These are phyloP conservation scores for Dufourea novaeangliae DNA, from an alignment of 1,140 invertebrate genomes.

Conservation along the genomic window DNA sequence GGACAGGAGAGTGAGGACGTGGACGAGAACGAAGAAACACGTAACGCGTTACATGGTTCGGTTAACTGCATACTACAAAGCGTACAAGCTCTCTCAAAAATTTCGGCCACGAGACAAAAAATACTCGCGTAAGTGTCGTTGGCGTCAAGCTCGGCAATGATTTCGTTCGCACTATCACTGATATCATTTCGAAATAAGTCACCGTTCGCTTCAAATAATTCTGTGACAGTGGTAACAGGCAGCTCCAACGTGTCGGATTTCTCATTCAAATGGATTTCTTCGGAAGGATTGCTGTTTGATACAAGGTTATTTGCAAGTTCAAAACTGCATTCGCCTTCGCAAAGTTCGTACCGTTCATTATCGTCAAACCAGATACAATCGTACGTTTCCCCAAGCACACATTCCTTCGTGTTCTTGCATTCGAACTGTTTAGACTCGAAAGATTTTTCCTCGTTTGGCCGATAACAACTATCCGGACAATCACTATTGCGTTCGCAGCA, in stretches of 20 bases:
- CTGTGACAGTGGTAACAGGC: constrained; percentile 56
- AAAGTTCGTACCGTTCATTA: background rate
- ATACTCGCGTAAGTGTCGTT: constrained; percentile 63
- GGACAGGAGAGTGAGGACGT: background rate
- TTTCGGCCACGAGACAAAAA: constrained; percentile 68
- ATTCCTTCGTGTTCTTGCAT: background rate
- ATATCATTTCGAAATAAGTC: constrained; percentile 72
- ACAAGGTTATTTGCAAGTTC: background rate
- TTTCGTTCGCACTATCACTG: constrained; percentile 73
- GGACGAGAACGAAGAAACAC: background rate
- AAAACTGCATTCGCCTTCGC: background rate
- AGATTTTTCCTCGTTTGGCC: background rate
- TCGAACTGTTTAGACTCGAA: background rate
- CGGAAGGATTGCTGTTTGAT: background rate
- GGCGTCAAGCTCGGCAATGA: constrained; percentile 71
- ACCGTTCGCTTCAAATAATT: constrained; percentile 67
- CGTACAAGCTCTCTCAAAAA: constrained; percentile 57
- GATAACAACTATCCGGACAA: background rate
- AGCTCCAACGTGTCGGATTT: constrained; percentile 72
- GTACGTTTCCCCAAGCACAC: background rate
- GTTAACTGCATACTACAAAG: background rate
- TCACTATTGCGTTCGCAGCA: background rate
- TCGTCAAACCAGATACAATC: background rate
- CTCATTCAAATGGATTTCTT: constrained; percentile 44
- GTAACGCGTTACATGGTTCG: background rate